These are phyloP conservation scores for Carduelis carduelis DNA, from an alignment of 2,797 vertebrate genomes.

Conservation along the genomic window DNA sequence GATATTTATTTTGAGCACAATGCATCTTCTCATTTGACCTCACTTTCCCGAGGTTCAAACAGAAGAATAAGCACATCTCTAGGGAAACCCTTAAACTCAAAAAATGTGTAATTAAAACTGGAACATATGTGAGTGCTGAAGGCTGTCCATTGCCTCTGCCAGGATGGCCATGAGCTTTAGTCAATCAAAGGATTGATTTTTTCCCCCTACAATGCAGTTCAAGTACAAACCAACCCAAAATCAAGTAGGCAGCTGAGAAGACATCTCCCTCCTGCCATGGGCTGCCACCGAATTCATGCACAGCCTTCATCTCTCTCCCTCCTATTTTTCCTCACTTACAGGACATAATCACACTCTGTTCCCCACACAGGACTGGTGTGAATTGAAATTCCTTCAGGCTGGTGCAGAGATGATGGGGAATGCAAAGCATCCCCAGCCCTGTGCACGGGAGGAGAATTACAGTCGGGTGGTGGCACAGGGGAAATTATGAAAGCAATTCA, in stretches of 20 bases:
- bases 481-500: slow-evolving; percentile 61
- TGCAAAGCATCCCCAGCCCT: not conserved
- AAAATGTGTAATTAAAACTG: not conserved
- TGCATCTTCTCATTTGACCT: not conserved
- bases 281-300: not conserved
- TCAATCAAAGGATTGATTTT: not conserved
- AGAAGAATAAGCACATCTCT: not conserved
- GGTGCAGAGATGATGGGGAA: not conserved
- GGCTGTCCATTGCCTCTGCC: not conserved
- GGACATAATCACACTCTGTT: not conserved
- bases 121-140: not conserved
- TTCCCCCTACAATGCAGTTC: not conserved
- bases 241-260: not conserved
- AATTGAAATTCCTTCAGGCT: not conserved
- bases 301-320: not conserved
- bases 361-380: not conserved
- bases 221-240: not conserved
- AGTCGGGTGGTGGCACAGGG: slow-evolving; percentile 27
- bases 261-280: not conserved
- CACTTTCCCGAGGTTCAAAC: not conserved
- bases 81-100: not conserved
- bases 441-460: not conserved
- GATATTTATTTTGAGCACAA: not conserved
- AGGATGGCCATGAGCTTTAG: not conserved
- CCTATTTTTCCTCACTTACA: not conserved